phyloP scores from a whole-genome alignment of 1,140 invertebrate genomes.

The Oscheius sp. region DNA sequence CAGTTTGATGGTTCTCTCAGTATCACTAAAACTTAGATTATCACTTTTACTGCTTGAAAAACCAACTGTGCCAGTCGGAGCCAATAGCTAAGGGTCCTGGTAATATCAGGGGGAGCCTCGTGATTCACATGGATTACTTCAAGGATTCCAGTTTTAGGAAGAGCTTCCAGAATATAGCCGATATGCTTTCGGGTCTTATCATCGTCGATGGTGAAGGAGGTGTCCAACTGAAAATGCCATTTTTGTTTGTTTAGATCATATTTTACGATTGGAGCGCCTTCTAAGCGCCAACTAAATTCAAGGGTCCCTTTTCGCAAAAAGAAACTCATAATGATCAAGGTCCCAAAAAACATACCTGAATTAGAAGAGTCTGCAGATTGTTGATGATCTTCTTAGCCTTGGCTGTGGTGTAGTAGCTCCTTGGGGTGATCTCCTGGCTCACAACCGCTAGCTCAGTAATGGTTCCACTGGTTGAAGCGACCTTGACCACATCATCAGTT shows the following conservation, averaged over 20 bases:
- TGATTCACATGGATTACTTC: neutral
- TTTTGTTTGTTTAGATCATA: too few species aligned
- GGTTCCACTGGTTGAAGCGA: neutral
- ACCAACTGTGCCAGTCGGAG: neutral
- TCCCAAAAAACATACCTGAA: neutral
- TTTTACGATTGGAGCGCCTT: too few species aligned
- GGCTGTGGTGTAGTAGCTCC: neutral
- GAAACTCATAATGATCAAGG: too few species aligned
- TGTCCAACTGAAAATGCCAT: too few species aligned
- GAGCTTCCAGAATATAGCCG: too few species aligned
- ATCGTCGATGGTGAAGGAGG: too few species aligned
- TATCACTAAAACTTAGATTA: too few species aligned
- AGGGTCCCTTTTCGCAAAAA: too few species aligned
- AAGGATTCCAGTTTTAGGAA: too few species aligned
- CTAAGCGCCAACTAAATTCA: too few species aligned
- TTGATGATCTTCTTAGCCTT: neutral
- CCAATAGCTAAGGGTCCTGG: neutral
- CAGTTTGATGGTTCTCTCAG: neutral
- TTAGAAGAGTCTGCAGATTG: neutral
- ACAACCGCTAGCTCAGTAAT: neutral
- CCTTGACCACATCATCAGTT: neutral
- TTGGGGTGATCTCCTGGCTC: neutral
- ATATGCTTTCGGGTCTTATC: too few species aligned
- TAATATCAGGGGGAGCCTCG: neutral
- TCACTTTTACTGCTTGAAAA: too few species aligned